phyloP scores from a whole-genome alignment of 2,888 invertebrate genomes.

The Brenthis daphne region DNA sequence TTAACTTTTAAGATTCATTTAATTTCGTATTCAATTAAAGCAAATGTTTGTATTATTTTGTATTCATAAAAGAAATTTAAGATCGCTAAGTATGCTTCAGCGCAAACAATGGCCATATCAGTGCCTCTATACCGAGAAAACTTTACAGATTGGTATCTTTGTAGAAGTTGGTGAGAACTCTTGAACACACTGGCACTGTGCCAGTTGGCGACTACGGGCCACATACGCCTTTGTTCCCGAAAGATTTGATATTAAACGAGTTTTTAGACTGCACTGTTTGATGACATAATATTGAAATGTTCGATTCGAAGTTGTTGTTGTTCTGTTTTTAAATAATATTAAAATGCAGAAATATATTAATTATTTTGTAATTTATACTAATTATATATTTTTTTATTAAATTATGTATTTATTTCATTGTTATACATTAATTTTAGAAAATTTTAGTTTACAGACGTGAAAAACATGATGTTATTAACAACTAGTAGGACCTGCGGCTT shows the following conservation, averaged over 20 bases:
- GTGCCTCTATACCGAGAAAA: constrained; percentile 11
- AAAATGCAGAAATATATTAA: no score
- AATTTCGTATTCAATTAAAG: no score
- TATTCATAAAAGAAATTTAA: not conserved
- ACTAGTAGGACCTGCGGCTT: no score
- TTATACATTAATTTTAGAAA: no score
- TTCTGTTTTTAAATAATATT: not conserved
- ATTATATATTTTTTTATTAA: no score
- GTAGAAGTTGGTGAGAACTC: constrained; percentile 24
- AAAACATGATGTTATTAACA: no score
- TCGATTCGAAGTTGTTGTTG: not conserved
- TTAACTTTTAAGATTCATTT: not conserved
- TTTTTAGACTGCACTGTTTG: constrained; percentile 10
- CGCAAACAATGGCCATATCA: constrained; percentile 17
- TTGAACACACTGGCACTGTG: constrained; percentile 21
- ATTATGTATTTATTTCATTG: no score
- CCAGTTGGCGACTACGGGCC: constrained; percentile 15
- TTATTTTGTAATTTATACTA: no score
- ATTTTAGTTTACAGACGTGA: no score
- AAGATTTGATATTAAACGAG: constrained; percentile 17
- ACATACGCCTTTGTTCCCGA: constrained; percentile 19
- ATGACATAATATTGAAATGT: not conserved
- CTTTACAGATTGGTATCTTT: constrained; percentile 26
- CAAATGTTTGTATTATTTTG: not conserved
- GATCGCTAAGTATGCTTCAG: constrained; percentile 4